These are phyloP conservation scores for Dendroctonus ponderosae DNA, from an alignment of 1,140 invertebrate genomes.

Conservation along the genomic window DNA sequence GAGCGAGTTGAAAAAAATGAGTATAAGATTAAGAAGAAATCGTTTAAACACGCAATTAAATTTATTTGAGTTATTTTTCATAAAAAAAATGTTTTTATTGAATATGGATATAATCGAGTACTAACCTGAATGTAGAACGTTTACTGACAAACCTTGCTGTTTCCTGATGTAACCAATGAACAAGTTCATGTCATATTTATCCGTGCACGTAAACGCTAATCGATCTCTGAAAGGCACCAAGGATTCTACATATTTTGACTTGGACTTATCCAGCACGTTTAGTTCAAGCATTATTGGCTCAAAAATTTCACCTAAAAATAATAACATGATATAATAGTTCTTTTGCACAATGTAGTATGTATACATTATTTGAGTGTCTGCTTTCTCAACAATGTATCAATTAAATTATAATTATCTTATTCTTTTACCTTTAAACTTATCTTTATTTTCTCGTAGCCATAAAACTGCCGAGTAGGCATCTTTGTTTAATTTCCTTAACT, in stretches of 20 bases:
- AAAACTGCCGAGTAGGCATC: slow-evolving; percentile 64
- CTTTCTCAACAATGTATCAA: no score
- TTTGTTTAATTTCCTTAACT: slow-evolving; percentile 53
- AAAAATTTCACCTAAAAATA: slow-evolving; percentile 58
- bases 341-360: slow-evolving; percentile 1
- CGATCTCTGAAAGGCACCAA: slow-evolving; percentile 70
- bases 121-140: slow-evolving; percentile 64
- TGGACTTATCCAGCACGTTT: slow-evolving; percentile 66
- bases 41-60: no score
- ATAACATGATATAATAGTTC: background rate
- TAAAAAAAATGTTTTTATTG: no score
- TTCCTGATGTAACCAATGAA: slow-evolving; percentile 67
- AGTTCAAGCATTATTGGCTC: slow-evolving; percentile 77
- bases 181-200: slow-evolving; percentile 74
- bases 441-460: slow-evolving; percentile 74
- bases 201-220: slow-evolving; percentile 80
- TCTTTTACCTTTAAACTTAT: slow-evolving; percentile 62
- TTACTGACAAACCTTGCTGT: slow-evolving; percentile 67
- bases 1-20: no score
- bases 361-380: no score
- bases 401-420: no score
- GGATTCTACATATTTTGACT: slow-evolving; percentile 78
- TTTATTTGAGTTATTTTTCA: no score
- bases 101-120: background rate
- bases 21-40: no score